phyloP scores from a whole-genome alignment of 1,140 invertebrate species.

The Drosophila equinoxialis region DNA sequence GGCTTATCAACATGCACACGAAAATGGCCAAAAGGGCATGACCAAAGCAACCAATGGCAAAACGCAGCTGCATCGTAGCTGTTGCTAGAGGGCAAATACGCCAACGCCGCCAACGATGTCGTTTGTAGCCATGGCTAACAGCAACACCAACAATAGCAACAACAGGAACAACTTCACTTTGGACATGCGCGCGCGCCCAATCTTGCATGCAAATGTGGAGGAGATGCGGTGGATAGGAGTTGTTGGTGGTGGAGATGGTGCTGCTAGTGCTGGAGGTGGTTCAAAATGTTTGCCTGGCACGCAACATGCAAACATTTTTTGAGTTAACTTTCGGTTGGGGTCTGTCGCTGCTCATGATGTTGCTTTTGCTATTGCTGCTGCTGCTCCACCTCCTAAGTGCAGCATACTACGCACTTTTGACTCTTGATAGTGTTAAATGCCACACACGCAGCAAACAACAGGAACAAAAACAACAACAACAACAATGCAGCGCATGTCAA shows the following conservation, averaged over 20 bases:
- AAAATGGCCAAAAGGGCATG: conserved; percentile 75
- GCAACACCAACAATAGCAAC: conserved; percentile 39
- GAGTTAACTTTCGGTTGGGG: conserved; percentile 64
- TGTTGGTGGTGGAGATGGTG: conserved; percentile 26
- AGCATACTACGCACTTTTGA: conserved; percentile 75
- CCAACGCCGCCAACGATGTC: conserved; percentile 46
- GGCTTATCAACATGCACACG: conserved; percentile 75
- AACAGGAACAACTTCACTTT: conserved; percentile 58
- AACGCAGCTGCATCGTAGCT: conserved; percentile 48
- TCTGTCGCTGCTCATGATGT: conserved; percentile 19
- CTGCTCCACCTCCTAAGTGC: conserved; percentile 42
- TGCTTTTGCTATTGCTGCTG: conserved; percentile 4
- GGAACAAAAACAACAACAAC: conserved; percentile 18
- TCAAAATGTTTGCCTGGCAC: conserved; percentile 75
- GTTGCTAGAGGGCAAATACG: conserved; percentile 55
- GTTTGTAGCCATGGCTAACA: conserved; percentile 50
- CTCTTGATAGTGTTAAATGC: conserved; percentile 78
- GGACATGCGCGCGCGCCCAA: conserved; percentile 76
- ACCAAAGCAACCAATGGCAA: conserved; percentile 73
- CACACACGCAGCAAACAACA: conserved; percentile 54
- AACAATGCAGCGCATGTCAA: conserved; percentile 59
- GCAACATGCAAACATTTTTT: conserved; percentile 80
- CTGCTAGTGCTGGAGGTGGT: conserved; percentile 33
- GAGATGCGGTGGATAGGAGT: neutral
- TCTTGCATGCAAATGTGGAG: conserved; percentile 74